Evolutionary conservation across 2,797 vertebrate species (phyloP).

Genomic region (Spondyliosoma cantharus): DNA sequence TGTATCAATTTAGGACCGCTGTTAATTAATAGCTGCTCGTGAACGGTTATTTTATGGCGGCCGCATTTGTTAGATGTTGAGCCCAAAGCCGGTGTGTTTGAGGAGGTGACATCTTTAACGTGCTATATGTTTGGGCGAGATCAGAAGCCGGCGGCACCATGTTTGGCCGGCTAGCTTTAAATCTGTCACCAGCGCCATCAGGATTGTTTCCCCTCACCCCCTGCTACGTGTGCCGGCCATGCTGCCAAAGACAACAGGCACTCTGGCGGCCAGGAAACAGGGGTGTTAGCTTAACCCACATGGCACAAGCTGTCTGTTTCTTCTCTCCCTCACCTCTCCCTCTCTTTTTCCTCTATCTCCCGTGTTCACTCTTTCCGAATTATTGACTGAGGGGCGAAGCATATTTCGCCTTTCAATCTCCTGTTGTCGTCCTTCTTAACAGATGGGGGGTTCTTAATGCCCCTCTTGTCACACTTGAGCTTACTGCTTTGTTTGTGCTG

Average conservation of each 20-base stretch:
- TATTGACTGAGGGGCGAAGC: constrained; percentile 17
- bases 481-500: constrained; percentile 43
- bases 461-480: constrained; percentile 38
- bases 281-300: constrained; percentile 76
- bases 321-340: constrained; percentile 44
- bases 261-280: constrained; percentile 72
- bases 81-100: constrained; percentile 15
- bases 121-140: constrained; percentile 35
- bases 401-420: constrained; percentile 14
- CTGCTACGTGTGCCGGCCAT: constrained; percentile 53
- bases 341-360: constrained; percentile 32
- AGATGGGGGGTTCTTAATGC: constrained; percentile 33
- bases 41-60: constrained; percentile 2
- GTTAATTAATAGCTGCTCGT: constrained; percentile 1
- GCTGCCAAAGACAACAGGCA: constrained; percentile 79
- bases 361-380: constrained; percentile 30
- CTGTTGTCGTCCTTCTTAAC: constrained; percentile 30
- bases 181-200: constrained; percentile 73
- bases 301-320: constrained; percentile 67
- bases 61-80: constrained; percentile 31
- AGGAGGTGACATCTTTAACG: constrained; percentile 23
- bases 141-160: constrained; percentile 36
- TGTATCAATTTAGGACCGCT: neutral
- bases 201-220: constrained; percentile 73
- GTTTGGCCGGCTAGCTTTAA: constrained; percentile 49